Base-by-base conservation (phyloP, 2,113 vertebrate genomes). In the Ptyas mucosa region DNA sequence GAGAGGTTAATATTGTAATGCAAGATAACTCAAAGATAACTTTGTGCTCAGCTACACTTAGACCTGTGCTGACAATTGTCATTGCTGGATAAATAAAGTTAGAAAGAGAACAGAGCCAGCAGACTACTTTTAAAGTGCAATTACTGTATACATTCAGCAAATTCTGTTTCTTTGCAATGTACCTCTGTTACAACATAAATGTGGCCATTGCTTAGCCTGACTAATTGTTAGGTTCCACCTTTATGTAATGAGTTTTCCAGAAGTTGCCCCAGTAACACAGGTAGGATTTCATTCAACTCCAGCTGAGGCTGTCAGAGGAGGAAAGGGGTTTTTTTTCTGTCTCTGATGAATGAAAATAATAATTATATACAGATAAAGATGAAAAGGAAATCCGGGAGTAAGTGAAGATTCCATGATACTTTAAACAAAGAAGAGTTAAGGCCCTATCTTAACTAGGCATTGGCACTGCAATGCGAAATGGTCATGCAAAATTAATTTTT, bases 401-500 rank as follows among this genome's bases (percentile, higher is more conserved):
- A 97, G 96, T 95, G 95, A 96, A 96, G 97, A 96, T 97, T 98
- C 97, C 95, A 93, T 96, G 96, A 97, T 98, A 97, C 97, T 98
- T 98, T 97, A 98, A 98, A 98, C 98, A 98, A 98, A 98, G 98
- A 98, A 97, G 98, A 98, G 97, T 97, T 97, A 97, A 97, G 98
- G 97, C 96, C 98, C 98, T 98, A 98, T 98, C 98, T 98, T 97
- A 98, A 98, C 97, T 97, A 97, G 96, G 98, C 97, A 97, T 98
- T 98, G 98, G 97, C 97, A 97, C 97, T 53, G 97, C 97, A 97
- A 98, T 98, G 98, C 97, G 97, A 98, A 98, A 98, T 98, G 98
- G 98, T 98, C 97, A 98, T 98, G 98, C 97, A 98, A 98, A 98
- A 98, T 98, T 98, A 98, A 98, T 98, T 98, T 98, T 98, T 98